These are phyloP conservation scores for Physocephala rufipes DNA, from an alignment of 2,888 invertebrate genomes.

Conservation along the genomic window DNA sequence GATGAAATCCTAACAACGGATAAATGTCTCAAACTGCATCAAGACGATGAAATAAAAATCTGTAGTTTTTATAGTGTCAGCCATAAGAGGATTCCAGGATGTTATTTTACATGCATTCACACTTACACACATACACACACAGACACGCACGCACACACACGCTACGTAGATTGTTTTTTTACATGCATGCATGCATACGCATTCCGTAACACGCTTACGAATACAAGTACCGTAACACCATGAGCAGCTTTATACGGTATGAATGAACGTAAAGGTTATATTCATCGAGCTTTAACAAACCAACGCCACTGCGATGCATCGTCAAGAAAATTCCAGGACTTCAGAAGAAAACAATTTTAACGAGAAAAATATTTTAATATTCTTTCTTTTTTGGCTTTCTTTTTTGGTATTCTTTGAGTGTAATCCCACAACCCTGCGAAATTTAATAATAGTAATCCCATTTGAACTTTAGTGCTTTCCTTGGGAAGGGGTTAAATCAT, in stretches of 20 bases:
- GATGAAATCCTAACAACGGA: too few species aligned
- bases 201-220: background rate
- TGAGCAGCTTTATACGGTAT: background rate
- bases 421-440: too few species aligned
- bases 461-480: too few species aligned
- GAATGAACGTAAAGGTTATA: background rate
- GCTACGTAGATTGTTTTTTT: background rate
- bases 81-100: constrained; percentile 17
- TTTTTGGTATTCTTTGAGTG: too few species aligned
- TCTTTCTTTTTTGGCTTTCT: too few species aligned
- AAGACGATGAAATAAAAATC: background rate
- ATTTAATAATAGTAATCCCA: too few species aligned
- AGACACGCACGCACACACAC: background rate
- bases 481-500: too few species aligned
- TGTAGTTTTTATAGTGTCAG: constrained; percentile 7
- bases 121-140: background rate
- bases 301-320: too few species aligned
- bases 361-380: too few species aligned
- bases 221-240: background rate
- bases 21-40: too few species aligned
- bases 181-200: background rate
- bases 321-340: too few species aligned
- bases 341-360: too few species aligned
- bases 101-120: background rate
- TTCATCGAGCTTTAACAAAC: background rate